Evolutionary conservation across 2,888 invertebrate species (phyloP).

Genomic region (Agriopis leucophaearia): DNA sequence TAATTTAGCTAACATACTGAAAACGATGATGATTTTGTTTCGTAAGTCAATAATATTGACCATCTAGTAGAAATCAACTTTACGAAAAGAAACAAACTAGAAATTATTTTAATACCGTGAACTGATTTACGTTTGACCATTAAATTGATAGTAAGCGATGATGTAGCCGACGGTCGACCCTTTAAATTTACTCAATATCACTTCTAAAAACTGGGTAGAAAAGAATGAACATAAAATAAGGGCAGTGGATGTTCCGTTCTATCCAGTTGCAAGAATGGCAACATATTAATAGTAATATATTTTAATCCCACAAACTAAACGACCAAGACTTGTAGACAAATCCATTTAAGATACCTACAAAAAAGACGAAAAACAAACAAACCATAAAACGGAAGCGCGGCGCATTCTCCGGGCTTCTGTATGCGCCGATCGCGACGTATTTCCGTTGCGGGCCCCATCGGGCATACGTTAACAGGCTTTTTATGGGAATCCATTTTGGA

Average conservation of each 20-base stretch:
- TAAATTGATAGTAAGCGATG: neutral
- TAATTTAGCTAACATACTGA: neutral
- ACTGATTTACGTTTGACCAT: neutral
- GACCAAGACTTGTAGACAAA: neutral
- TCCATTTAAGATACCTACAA: conserved; percentile 20
- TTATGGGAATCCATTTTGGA: conserved; percentile 43
- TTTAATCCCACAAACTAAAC: neutral
- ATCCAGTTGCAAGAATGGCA: neutral
- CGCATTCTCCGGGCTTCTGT: conserved; percentile 59
- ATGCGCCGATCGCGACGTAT: conserved; percentile 47
- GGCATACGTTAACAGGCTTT: conserved; percentile 53
- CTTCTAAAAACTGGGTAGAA: neutral
- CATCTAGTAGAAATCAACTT: neutral
- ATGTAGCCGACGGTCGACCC: neutral
- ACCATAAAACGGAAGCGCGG: conserved; percentile 53
- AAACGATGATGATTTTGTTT: neutral
- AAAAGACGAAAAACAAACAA: conserved; percentile 31
- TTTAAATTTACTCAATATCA: neutral
- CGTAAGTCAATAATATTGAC: neutral
- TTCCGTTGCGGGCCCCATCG: conserved; percentile 52
- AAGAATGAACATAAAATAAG: neutral
- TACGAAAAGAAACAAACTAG: neutral
- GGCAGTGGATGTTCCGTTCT: neutral
- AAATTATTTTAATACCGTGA: neutral
- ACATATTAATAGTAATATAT: neutral